Base-by-base conservation (phyloP, 2,888 invertebrate genomes). In the Acanthococcus lagerstroemiae region DNA sequence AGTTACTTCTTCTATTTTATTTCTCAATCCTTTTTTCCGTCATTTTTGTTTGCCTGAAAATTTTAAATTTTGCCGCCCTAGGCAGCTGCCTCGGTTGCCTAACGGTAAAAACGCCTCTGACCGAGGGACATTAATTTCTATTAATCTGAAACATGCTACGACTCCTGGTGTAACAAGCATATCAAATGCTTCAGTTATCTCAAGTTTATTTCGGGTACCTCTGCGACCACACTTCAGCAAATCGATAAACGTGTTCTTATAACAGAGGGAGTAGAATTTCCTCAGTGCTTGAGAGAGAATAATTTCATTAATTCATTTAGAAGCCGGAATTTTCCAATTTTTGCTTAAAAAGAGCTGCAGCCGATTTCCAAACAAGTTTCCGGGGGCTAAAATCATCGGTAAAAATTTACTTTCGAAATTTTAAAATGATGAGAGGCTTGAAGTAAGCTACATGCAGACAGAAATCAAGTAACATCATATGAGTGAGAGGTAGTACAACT, bases 301-400 rank as follows among this genome's bases (percentile, higher is more conserved):
- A 99, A 79, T 74, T 94, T 91, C 71, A 96, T 95, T 79, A 97
- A 84, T 79, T 96, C 95, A 79, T 99, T 99, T 12, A 99, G 81
- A 77, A 99, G 97, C 48, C 93, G 83, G 77, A 95, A 97, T 78
- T 95, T 96, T 58, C 93, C 94, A 65, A 96, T 84, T 83, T 95
- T 95, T 55, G 87, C 84, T 73, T 92, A 91, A 76, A 96, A 95
- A 69, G 80, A 79, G 22, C 82, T 77, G 17, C 92, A 93, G 76
- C 93, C 92, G 70, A 85, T 84, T 70, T 85, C 85, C 84, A 94
- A 94, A 76, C 93, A 92, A 68, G 86, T 85, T 74, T 95, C 94
- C 66, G 96, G 76, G 73, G 94, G 80, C 83, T 87, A 52, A 5
- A 15, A 4, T 17, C 4, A 45, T 6, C n/a, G n/a, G n/a, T n/a